phyloP scores from a whole-genome alignment of 2,797 vertebrate species.

The Acomys russatus region DNA sequence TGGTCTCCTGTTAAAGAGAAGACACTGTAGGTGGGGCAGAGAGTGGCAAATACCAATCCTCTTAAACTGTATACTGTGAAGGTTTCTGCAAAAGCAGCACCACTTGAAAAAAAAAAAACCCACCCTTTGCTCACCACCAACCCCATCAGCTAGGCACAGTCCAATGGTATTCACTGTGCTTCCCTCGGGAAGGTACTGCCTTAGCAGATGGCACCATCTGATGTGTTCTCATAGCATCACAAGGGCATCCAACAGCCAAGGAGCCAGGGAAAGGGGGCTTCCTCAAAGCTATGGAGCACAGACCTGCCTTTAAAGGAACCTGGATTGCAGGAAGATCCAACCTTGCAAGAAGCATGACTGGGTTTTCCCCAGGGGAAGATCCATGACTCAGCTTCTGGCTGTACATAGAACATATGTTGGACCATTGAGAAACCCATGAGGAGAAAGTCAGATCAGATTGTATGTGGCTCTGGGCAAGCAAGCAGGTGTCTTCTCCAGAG shows the following conservation, averaged over 20 bases:
- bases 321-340: background rate
- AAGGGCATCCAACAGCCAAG: background rate
- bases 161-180: no score
- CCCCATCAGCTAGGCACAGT: background rate
- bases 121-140: background rate
- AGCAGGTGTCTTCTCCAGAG: background rate
- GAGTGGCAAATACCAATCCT: background rate
- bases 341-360: background rate
- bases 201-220: background rate
- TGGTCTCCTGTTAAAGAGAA: background rate
- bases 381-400: background rate
- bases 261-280: background rate
- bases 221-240: background rate
- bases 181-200: background rate
- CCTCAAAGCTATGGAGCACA: background rate
- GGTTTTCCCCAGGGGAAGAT: background rate
- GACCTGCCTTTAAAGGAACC: slow-evolving; percentile 4
- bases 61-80: background rate
- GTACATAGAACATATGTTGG: background rate
- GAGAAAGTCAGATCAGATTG: background rate
- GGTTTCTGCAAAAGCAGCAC: background rate
- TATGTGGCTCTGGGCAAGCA: background rate
- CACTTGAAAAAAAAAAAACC: background rate
- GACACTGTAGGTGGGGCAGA: background rate
- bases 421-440: background rate